Evolutionary conservation across 2,797 vertebrate genomes (phyloP), one percentile per base, ranked within the genome.

Genomic region (Melanotaenia boesemani): DNA sequence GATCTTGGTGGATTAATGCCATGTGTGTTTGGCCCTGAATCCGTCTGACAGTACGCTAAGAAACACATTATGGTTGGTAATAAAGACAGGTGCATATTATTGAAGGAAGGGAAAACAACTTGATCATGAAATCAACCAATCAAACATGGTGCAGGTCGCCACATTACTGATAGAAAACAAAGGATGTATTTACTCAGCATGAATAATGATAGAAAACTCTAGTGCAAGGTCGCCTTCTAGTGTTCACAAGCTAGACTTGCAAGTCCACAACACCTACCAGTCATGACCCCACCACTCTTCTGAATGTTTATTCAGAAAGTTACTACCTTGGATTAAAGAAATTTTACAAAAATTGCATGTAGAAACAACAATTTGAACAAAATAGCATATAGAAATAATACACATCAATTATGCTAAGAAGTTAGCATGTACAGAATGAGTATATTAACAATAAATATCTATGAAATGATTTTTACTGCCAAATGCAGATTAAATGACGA

Each of bases 191-290:
- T 59, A 56, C 62, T 62, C 54, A 36, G 22, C 55, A 26, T 70
- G 7, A 50, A 55, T 20, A n/a, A 52, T 55, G 4, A 54, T 30
- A 66, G 70, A 58, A 32, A 78, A 82, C 24, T 65, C 55, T 59
- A 62, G 70, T 20, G 24, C 86, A 79, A 91, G 32, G 62, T 1
- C 56, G 86, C 90, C 91, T 93, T 92, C 93, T 93, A 91, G 87
- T 67, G n/a, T 28, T 60, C 1, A 57, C 0, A 10, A 3, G 22
- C 24, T 34, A 72, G 44, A 84, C 34, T 75, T 22, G 71, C 84
- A 86, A 72, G 22, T 30, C 13, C 13, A 24, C 1, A 5, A 18
- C n/a, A 4, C 7, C 6, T 11, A 11, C 5, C 44, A 50, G 10
- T 77, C 24, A 55, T 5, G 18, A 62, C 68, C 54, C 10, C 20